Conservation (phyloP, 2,888 invertebrate genomes). For the Diaprepes abbreviatus region DNA sequence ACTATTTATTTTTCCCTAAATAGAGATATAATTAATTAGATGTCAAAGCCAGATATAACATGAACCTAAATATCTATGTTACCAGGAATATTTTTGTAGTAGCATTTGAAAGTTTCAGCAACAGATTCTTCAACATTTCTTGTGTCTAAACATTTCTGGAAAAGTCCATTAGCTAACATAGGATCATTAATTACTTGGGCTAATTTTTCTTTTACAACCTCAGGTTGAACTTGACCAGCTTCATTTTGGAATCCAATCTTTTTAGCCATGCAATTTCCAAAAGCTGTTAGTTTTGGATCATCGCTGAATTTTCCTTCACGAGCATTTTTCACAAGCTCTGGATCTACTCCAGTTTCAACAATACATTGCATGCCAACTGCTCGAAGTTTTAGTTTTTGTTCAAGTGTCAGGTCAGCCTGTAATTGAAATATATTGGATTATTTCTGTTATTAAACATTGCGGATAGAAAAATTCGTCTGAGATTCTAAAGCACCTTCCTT, state of each 20-base stretch:
- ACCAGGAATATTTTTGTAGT: slow-evolving; percentile 41
- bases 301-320: slow-evolving; percentile 53
- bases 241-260: slow-evolving; percentile 57
- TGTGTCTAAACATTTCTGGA: slow-evolving; percentile 46
- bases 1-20: too few species aligned
- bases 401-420: slow-evolving; percentile 55
- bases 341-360: slow-evolving; percentile 49
- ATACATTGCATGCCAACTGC: slow-evolving; percentile 53
- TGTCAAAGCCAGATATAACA: too few species aligned
- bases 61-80: slow-evolving; percentile 30
- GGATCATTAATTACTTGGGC: slow-evolving; percentile 26
- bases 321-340: slow-evolving; percentile 54
- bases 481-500: too few species aligned
- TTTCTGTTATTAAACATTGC: too few species aligned
- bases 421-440: too few species aligned
- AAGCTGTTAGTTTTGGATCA: slow-evolving; percentile 55
- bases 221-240: slow-evolving; percentile 54
- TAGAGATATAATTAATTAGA: too few species aligned
- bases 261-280: slow-evolving; percentile 55
- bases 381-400: slow-evolving; percentile 55
- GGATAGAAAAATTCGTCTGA: too few species aligned
- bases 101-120: slow-evolving; percentile 48
- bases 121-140: slow-evolving; percentile 47
- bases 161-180: slow-evolving; percentile 38
- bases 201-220: slow-evolving; percentile 53